Conservation (phyloP, 2,888 invertebrate genomes). For the Caenorhabditis sp. region DNA sequence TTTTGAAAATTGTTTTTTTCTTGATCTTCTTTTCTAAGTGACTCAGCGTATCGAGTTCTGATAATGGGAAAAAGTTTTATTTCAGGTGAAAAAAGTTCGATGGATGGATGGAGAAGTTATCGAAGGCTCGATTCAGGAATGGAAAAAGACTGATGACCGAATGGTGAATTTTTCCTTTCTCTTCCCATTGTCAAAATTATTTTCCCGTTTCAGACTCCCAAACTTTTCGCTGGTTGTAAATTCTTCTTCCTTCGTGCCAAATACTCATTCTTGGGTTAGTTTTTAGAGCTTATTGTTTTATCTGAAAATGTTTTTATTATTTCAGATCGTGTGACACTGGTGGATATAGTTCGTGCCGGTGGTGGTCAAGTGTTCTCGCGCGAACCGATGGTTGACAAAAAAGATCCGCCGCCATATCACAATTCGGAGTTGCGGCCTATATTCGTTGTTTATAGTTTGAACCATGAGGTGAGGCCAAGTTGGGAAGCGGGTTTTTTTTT, state of each 20-base stretch:
- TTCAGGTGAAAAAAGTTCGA: conserved; percentile 14
- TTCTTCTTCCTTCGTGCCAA: conserved; percentile 27
- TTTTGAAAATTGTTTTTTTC: background rate
- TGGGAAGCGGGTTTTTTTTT: no score
- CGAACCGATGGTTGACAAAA: conserved; percentile 7
- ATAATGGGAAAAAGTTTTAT: background rate
- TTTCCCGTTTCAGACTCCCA: conserved; percentile 36
- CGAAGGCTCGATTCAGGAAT: conserved; percentile 19
- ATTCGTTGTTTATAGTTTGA: conserved; percentile 30
- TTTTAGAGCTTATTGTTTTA: background rate
- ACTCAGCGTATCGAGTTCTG: no score
- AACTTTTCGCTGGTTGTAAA: conserved; percentile 45
- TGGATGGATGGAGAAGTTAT: conserved; percentile 30
- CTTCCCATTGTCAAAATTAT: background rate
- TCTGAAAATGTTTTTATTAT: background rate
- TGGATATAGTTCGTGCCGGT: conserved; percentile 23
- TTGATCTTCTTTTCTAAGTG: background rate
- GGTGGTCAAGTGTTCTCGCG: conserved; percentile 23
- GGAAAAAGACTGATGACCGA: conserved; percentile 24
- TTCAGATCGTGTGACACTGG: conserved; percentile 20
- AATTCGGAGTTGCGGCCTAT: conserved; percentile 16
- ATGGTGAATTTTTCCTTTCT: conserved; percentile 19
- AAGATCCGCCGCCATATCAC: conserved; percentile 26
- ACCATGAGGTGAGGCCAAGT: conserved; percentile 28
- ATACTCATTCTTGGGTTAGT: conserved; percentile 34